phyloP scores from a whole-genome alignment of 2,113 vertebrate species.

The Laticauda colubrina region DNA sequence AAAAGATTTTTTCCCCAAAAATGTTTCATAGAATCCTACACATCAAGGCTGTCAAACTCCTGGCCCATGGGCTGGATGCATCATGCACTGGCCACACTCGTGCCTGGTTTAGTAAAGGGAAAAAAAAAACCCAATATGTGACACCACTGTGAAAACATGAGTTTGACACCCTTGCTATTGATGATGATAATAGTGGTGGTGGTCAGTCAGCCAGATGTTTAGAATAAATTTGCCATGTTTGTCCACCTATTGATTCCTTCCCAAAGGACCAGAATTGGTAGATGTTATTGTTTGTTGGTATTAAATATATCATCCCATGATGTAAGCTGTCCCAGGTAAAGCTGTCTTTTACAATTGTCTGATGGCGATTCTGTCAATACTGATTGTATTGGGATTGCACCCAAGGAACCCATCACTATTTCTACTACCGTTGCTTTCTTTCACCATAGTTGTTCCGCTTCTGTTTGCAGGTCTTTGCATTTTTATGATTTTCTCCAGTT shows the following conservation, averaged over 20 bases:
- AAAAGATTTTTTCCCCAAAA: not conserved
- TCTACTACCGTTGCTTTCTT: not conserved
- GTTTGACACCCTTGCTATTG: too few relatives aligned
- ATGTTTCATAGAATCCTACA: not conserved
- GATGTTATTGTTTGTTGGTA: not conserved
- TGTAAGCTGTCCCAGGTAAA: not conserved
- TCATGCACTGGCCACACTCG: too few relatives aligned
- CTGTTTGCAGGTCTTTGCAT: not conserved
- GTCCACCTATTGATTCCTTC: not conserved
- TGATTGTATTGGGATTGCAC: not conserved
- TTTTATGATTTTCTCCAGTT: not conserved
- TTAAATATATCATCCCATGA: not conserved
- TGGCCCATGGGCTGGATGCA: too few relatives aligned
- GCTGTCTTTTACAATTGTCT: not conserved
- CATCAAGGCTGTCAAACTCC: too few relatives aligned
- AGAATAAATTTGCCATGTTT: not conserved
- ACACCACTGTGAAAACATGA: too few relatives aligned
- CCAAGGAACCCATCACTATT: not conserved
- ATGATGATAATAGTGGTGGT: not conserved
- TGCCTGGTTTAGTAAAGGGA: too few relatives aligned
- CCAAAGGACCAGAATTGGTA: not conserved
- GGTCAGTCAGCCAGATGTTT: not conserved
- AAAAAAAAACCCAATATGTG: too few relatives aligned
- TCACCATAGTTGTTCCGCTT: not conserved
- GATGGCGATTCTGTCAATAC: not conserved